Percentiles rank a stretch among this genome's conserved stretches.
These are phyloP conservation scores for Manis crassicaudata DNA, from an alignment of 2,797 vertebrate species.

Conservation along the genomic window DNA sequence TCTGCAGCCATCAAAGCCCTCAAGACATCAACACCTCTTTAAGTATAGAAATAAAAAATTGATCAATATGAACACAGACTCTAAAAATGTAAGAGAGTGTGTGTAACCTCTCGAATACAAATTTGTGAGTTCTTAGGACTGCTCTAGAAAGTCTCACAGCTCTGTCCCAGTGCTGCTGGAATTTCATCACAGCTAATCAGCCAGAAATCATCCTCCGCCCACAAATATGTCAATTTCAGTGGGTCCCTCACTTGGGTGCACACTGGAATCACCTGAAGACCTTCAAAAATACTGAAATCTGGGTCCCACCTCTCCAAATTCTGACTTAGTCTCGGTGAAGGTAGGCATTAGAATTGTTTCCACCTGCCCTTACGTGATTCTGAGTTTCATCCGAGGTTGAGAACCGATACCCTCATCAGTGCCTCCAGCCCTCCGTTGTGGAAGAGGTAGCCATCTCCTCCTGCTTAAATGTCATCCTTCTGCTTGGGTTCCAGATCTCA, in stretches of 20 bases:
- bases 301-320: background rate
- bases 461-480: background rate
- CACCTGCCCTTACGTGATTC: background rate
- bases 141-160: background rate
- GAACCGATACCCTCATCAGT: background rate
- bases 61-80: background rate
- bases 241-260: background rate
- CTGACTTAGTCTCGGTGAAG: background rate
- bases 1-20: background rate
- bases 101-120: background rate
- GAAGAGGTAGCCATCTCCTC: background rate
- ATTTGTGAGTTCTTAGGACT: background rate
- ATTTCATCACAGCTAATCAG: background rate
- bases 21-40: background rate
- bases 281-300: background rate
- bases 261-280: background rate
- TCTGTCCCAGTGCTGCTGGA: background rate
- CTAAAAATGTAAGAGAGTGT: background rate
- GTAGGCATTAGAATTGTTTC: background rate
- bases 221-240: background rate
- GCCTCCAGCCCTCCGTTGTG: background rate
- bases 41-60: background rate
- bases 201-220: background rate
- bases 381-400: background rate
- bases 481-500: background rate